phyloP scores from a whole-genome alignment of 2,113 vertebrate species.

The Phyllopteryx taeniolatus region DNA sequence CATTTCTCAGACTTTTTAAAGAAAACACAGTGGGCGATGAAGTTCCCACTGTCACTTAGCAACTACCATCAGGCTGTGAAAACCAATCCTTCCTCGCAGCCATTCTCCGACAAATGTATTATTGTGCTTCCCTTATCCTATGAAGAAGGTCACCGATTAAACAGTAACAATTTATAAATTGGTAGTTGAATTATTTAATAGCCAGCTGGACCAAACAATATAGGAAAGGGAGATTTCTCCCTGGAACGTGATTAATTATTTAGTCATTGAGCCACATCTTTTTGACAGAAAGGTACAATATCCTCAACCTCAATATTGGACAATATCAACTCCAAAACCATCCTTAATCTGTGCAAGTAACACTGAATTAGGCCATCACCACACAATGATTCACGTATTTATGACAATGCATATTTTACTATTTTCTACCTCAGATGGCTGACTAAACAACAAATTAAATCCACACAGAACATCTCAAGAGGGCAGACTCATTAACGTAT shows the following conservation, averaged over 20 bases:
- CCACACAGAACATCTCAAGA: background rate
- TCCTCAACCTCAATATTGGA: slow-evolving; percentile 53
- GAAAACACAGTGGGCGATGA: slow-evolving; percentile 64
- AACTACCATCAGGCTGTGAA: slow-evolving; percentile 61
- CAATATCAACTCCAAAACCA: slow-evolving; percentile 49
- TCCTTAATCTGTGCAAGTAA: slow-evolving; percentile 40
- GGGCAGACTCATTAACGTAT: background rate
- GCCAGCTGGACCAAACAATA: slow-evolving; percentile 59
- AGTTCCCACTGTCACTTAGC: slow-evolving; percentile 71
- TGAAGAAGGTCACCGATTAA: slow-evolving; percentile 64
- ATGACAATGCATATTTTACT: background rate
- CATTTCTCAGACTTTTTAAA: slow-evolving; percentile 55
- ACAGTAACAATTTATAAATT: slow-evolving; percentile 65
- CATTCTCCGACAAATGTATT: slow-evolving; percentile 62
- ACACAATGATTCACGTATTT: background rate
- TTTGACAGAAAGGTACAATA: slow-evolving; percentile 58
- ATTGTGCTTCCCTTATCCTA: slow-evolving; percentile 61
- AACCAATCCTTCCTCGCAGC: slow-evolving; percentile 54
- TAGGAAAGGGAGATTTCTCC: slow-evolving; percentile 39
- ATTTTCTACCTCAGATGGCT: background rate
- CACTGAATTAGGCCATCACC: background rate
- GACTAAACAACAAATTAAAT: background rate
- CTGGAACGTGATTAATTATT: slow-evolving; percentile 63
- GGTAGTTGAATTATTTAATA: slow-evolving; percentile 66
- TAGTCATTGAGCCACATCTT: slow-evolving; percentile 52